These are phyloP conservation scores for Plodia interpunctella DNA, from an alignment of 1,140 invertebrate species.

Conservation along the genomic window DNA sequence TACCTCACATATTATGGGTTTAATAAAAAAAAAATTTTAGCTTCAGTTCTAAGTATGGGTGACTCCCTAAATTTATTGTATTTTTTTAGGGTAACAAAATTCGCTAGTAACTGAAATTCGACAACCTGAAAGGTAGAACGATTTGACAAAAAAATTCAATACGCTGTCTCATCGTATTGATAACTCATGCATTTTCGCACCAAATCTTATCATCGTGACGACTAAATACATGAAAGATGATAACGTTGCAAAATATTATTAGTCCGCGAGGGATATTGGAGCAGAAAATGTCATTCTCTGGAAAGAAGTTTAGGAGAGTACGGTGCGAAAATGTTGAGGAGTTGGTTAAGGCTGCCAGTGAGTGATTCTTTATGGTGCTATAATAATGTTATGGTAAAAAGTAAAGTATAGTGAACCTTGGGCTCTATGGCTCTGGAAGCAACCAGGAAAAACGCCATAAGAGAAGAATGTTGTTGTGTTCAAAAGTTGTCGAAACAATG, in stretches of 20 bases:
- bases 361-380: slow-evolving; percentile 23
- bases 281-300: slow-evolving; percentile 46
- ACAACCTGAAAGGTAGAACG: too few relatives aligned
- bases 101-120: too few relatives aligned
- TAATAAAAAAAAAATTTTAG: too few relatives aligned
- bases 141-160: background rate
- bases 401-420: too few relatives aligned
- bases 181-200: background rate
- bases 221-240: slow-evolving; percentile 14
- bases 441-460: too few relatives aligned
- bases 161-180: background rate
- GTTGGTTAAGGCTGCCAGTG: slow-evolving; percentile 40
- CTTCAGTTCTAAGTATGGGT: too few relatives aligned
- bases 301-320: slow-evolving; percentile 41
- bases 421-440: too few relatives aligned
- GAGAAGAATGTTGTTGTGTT: background rate
- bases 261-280: slow-evolving; percentile 7
- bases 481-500: too few relatives aligned
- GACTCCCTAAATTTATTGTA: too few relatives aligned
- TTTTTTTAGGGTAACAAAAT: too few relatives aligned
- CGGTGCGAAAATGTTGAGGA: slow-evolving; percentile 46
- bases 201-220: slow-evolving; percentile 10
- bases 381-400: background rate
- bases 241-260: slow-evolving; percentile 18
- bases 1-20: too few relatives aligned